Percentiles rank a stretch among this genome's conserved stretches.
phyloP scores from a whole-genome alignment of 2,113 vertebrate genomes.

The Nematolebias whitei region DNA sequence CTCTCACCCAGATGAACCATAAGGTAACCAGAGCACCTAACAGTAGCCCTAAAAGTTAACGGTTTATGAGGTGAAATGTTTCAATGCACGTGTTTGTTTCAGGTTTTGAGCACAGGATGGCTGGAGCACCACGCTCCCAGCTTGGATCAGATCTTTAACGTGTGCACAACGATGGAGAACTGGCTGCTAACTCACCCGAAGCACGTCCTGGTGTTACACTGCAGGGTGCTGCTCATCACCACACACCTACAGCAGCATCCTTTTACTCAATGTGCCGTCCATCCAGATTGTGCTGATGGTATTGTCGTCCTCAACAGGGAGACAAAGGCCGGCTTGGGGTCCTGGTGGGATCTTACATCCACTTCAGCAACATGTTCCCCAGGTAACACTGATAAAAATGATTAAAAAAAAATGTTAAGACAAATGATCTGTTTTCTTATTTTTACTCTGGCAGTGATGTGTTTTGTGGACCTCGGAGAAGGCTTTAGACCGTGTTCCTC shows the following conservation, averaged over 20 bases:
- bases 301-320: constrained; percentile 77
- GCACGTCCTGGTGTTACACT: constrained; percentile 90
- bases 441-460: no score
- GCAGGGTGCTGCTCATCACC: constrained; percentile 75
- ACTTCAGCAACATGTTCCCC: constrained; percentile 86
- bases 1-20: constrained; percentile 84
- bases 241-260: no score
- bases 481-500: no score
- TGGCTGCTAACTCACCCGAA: constrained; percentile 87
- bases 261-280: background rate
- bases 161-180: constrained; percentile 88
- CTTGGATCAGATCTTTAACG: constrained; percentile 87
- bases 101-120: constrained; percentile 92
- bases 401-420: no score
- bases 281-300: background rate
- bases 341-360: constrained; percentile 89
- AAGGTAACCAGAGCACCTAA: constrained; percentile 79
- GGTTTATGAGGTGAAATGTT: background rate
- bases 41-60: no score
- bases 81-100: background rate
- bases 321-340: constrained; percentile 88
- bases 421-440: no score
- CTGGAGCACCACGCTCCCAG: constrained; percentile 85
- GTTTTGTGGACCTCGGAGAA: no score
- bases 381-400: constrained; percentile 80